Evolutionary conservation across 2,888 invertebrate species (phyloP).

Genomic region (Ophion ellenae): DNA sequence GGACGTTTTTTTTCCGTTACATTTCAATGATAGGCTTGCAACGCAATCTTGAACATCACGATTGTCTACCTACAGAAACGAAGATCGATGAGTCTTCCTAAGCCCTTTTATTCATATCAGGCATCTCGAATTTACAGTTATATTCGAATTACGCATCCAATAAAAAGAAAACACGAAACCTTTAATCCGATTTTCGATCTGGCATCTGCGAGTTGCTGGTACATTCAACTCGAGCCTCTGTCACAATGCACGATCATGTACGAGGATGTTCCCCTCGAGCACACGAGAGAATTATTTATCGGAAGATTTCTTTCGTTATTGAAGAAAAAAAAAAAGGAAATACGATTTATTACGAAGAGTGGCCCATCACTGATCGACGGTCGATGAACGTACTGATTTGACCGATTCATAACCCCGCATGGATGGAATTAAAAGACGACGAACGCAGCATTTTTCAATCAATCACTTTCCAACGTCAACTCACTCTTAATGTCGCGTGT

Average conservation of each 20-base stretch:
- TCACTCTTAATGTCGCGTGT: constrained; percentile 39
- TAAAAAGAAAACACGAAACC: constrained; percentile 11
- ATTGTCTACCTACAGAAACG: background rate
- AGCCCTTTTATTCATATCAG: constrained; percentile 58
- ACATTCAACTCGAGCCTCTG: constrained; percentile 24
- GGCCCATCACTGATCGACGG: constrained; percentile 25
- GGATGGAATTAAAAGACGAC: constrained; percentile 31
- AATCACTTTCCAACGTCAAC: constrained; percentile 37
- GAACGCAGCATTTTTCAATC: constrained; percentile 31
- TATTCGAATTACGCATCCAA: constrained; percentile 15
- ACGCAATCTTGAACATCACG: background rate
- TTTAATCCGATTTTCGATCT: constrained; percentile 47
- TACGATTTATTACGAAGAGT: constrained; percentile 11
- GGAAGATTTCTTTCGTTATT: constrained; percentile 20
- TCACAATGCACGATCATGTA: constrained; percentile 10
- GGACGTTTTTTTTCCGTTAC: constrained; percentile 1
- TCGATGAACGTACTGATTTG: constrained; percentile 2
- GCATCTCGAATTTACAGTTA: constrained; percentile 63
- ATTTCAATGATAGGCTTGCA: constrained; percentile 13
- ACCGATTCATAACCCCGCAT: constrained; percentile 1
- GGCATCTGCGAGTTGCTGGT: constrained; percentile 15
- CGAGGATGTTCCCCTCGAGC: background rate
- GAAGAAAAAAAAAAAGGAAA: constrained; percentile 8
- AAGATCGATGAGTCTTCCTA: constrained; percentile 28
- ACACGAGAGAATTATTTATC: constrained; percentile 17